These are phyloP conservation scores for Apeira syringaria DNA, from an alignment of 2,888 invertebrate species.

Conservation along the genomic window DNA sequence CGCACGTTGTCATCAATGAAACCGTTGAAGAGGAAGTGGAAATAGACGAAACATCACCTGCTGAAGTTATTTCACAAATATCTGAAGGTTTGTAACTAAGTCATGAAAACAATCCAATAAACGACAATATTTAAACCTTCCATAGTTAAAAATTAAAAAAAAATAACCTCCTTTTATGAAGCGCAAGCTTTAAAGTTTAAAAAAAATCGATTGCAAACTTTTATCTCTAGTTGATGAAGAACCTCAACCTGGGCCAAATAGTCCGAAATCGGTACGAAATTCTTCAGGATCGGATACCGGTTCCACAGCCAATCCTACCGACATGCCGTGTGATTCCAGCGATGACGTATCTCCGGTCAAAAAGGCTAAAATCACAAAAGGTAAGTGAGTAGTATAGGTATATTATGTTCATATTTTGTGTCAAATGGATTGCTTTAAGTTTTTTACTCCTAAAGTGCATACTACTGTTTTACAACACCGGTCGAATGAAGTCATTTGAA, in stretches of 20 bases:
- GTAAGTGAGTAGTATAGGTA: constrained; percentile 39
- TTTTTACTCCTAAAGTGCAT: too few relatives aligned
- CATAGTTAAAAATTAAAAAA: not conserved
- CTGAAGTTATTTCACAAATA: constrained; percentile 47
- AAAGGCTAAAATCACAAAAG: constrained; percentile 60
- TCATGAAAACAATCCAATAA: not conserved
- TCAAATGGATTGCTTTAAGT: too few relatives aligned
- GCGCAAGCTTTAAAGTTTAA: too few relatives aligned
- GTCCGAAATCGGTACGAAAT: constrained; percentile 24
- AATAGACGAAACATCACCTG: constrained; percentile 70
- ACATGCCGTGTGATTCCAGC: constrained; percentile 48
- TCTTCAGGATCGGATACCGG: constrained; percentile 32
- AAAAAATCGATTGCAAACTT: too few relatives aligned
- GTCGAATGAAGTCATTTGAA: too few relatives aligned
- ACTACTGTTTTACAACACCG: too few relatives aligned
- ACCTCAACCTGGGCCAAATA: constrained; percentile 32
- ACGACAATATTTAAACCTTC: too few relatives aligned
- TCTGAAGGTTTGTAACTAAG: constrained; percentile 50
- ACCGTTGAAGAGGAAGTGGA: constrained; percentile 69
- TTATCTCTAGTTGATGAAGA: constrained; percentile 32
- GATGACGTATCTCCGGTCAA: constrained; percentile 70
- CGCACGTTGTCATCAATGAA: constrained; percentile 71
- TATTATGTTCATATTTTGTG: too few relatives aligned
- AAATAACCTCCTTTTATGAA: not conserved
- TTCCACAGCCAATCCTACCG: constrained; percentile 26